Evolutionary conservation across 1,140 invertebrate species (phyloP).

Genomic region (Bathynomus jamesi): DNA sequence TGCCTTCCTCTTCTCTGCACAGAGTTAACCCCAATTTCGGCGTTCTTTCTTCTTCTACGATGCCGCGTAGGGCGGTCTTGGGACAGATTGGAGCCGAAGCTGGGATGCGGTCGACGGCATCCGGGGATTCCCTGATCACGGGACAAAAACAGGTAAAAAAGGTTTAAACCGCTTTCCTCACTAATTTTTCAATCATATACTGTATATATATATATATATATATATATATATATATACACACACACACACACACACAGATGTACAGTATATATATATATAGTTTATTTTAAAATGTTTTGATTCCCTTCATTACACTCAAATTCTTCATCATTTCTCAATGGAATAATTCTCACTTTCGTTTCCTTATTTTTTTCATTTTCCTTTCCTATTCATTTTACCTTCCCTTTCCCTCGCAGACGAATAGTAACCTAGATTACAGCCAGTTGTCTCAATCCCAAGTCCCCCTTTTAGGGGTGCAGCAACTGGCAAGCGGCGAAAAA

Average conservation of each 20-base stretch:
- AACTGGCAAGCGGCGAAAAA: neutral
- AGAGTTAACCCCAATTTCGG: neutral
- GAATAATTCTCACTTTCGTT: no score
- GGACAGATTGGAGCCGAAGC: no score
- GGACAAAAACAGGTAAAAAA: no score
- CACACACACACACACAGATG: neutral
- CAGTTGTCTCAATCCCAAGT: neutral
- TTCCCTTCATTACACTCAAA: no score
- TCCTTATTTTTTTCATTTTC: no score
- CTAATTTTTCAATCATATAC: neutral
- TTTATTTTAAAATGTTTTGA: no score
- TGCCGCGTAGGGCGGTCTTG: neutral
- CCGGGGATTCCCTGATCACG: no score
- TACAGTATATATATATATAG: neutral
- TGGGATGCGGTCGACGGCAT: no score
- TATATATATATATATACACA: neutral
- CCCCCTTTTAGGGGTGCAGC: neutral
- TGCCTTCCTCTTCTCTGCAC: neutral
- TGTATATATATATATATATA: slow-evolving; percentile 1
- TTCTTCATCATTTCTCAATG: no score
- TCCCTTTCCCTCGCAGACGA: no score
- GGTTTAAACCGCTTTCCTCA: no score
- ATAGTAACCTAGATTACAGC: neutral
- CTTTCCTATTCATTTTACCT: no score
- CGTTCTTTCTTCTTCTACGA: neutral